Conservation (phyloP, 2,888 invertebrate species). For the Busseola fusca region DNA sequence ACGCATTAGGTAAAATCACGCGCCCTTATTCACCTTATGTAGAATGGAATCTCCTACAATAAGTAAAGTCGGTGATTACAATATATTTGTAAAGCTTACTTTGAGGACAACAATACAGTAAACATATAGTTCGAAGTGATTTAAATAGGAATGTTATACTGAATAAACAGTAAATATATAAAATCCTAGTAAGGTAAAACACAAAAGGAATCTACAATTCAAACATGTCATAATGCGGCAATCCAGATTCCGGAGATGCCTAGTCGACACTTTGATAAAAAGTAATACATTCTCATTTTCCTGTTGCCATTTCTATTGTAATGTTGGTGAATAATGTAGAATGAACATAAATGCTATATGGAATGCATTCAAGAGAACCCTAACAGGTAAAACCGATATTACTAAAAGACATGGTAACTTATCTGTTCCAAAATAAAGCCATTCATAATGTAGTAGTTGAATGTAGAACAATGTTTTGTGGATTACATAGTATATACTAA, state of each 20-base stretch:
- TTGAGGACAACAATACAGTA: neutral
- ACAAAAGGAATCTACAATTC: slow-evolving; percentile 20
- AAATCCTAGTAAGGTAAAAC: neutral
- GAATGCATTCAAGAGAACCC: slow-evolving; percentile 14
- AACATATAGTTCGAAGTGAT: neutral
- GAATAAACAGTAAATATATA: neutral
- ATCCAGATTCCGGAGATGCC: slow-evolving; percentile 31
- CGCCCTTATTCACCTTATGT: slow-evolving; percentile 61
- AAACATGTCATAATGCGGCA: neutral
- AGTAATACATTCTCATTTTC: slow-evolving; percentile 30
- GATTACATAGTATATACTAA: neutral
- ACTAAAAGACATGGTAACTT: slow-evolving; percentile 1
- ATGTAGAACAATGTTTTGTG: slow-evolving; percentile 13
- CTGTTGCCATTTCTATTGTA: neutral
- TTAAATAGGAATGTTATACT: neutral
- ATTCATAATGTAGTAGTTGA: slow-evolving; percentile 19
- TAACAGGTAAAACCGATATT: slow-evolving; percentile 13
- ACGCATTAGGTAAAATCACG: slow-evolving; percentile 57
- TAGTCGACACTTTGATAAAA: slow-evolving; percentile 6
- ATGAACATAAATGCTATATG: slow-evolving; percentile 6
- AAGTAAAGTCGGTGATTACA: neutral
- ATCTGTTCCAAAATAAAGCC: slow-evolving; percentile 4
- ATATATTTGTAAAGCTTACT: slow-evolving; percentile 10
- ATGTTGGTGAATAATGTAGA: slow-evolving; percentile 1
- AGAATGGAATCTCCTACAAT: slow-evolving; percentile 53